A percentile compares a stretch with the other conserved stretches of the same genome.
These are phyloP conservation scores for Cheumatopsyche charites DNA, from an alignment of 1,140 invertebrate species.

Conservation along the genomic window DNA sequence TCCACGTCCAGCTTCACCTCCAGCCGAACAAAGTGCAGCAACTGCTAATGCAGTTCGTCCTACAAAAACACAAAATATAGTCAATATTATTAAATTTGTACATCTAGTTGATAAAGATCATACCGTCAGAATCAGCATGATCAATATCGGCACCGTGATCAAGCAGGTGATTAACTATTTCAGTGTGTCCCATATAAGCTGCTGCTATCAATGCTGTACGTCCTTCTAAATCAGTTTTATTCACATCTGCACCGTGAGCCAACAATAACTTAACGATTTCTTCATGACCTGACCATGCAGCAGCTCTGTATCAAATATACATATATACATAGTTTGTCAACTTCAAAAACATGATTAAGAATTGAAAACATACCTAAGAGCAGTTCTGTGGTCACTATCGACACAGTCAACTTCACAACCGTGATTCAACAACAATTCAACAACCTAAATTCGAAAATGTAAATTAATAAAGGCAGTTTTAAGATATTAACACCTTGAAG, in stretches of 20 bases:
- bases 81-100: no score
- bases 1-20: conserved; percentile 76
- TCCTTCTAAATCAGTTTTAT: conserved; percentile 84
- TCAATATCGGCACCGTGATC: conserved; percentile 86
- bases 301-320: conserved; percentile 65
- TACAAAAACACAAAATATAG: conserved; percentile 35
- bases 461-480: not conserved
- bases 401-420: conserved; percentile 84
- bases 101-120: not conserved
- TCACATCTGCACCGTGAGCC: conserved; percentile 72
- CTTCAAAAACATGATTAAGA: not conserved
- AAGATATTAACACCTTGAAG: not conserved
- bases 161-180: conserved; percentile 86
- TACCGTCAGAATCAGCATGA: conserved; percentile 86
- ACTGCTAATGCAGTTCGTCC: conserved; percentile 87
- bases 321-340: not conserved
- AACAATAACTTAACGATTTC: conserved; percentile 73
- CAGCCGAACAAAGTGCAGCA: conserved; percentile 88
- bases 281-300: conserved; percentile 85
- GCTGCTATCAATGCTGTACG: conserved; percentile 90
- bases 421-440: conserved; percentile 78
- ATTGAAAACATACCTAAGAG: conserved; percentile 61
- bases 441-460: conserved; percentile 66
- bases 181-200: conserved; percentile 90
- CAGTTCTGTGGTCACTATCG: conserved; percentile 73